Conservation (phyloP, 2,113 vertebrate genomes). For the Acanthochromis polyacanthus region DNA sequence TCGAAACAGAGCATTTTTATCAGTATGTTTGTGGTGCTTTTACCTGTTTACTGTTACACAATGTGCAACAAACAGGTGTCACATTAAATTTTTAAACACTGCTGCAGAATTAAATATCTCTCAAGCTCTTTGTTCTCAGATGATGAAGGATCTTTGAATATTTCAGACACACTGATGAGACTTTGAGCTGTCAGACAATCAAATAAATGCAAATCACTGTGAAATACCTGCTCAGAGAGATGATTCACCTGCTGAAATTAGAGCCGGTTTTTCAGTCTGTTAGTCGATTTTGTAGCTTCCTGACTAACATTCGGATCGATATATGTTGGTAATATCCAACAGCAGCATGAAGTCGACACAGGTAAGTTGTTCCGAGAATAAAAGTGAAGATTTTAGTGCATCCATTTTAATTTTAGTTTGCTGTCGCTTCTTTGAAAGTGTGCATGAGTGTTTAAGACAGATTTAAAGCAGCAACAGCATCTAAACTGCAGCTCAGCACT, state of each 20-base stretch:
- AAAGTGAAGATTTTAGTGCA: background rate
- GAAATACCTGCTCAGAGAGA: no score
- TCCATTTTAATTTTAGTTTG: no score
- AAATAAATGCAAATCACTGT: no score
- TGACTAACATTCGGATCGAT: background rate
- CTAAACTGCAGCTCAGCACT: background rate
- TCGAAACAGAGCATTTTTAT: no score
- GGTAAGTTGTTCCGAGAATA: background rate
- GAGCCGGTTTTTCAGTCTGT: background rate
- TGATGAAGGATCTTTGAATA: no score
- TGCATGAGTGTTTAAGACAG: background rate
- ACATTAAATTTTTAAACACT: background rate
- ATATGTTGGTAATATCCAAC: constrained; percentile 1
- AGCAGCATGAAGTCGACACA: background rate
- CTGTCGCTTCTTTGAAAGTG: background rate
- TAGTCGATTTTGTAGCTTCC: constrained; percentile 2
- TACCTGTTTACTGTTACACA: no score
- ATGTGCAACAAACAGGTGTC: no score
- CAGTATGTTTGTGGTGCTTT: no score
- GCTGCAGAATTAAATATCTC: no score
- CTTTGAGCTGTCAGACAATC: no score
- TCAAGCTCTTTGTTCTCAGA: no score
- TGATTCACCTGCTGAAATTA: background rate
- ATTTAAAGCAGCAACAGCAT: constrained; percentile 33
- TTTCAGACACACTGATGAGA: no score